Evolutionary conservation across 1,140 invertebrate species (phyloP).

Genomic region (Eulimnadia texana): DNA sequence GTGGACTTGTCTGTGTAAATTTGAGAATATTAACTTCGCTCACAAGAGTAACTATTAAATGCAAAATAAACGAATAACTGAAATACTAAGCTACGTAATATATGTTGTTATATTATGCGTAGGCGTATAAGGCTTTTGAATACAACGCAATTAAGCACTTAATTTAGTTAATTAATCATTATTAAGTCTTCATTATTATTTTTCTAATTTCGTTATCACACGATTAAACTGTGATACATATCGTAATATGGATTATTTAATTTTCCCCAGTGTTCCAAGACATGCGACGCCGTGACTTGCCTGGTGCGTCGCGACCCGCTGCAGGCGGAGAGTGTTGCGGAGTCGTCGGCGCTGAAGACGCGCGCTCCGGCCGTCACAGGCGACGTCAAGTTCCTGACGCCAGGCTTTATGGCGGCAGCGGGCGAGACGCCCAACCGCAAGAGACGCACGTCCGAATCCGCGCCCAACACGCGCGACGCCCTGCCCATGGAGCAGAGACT

Average conservation of each 20-base stretch:
- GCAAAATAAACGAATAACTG: too few species aligned
- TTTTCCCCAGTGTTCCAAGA: neutral
- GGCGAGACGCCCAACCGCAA: neutral
- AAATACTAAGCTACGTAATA: too few species aligned
- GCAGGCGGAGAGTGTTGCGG: neutral
- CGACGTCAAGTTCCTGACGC: slow-evolving; percentile 12
- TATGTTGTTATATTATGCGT: too few species aligned
- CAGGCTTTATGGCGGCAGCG: slow-evolving; percentile 2
- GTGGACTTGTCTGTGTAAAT: neutral
- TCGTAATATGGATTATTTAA: neutral
- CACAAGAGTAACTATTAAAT: too few species aligned
- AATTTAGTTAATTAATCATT: too few species aligned
- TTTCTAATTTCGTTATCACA: too few species aligned
- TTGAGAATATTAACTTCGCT: too few species aligned
- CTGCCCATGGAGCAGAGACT: slow-evolving; percentile 58
- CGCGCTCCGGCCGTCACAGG: neutral
- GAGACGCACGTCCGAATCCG: slow-evolving; percentile 4
- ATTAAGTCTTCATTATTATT: too few species aligned
- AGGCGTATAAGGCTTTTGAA: too few species aligned
- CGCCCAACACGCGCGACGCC: slow-evolving; percentile 29
- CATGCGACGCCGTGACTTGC: slow-evolving; percentile 3
- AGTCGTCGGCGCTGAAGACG: neutral
- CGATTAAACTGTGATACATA: neutral
- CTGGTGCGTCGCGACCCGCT: slow-evolving; percentile 6
- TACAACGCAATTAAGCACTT: too few species aligned